Evolutionary conservation across 2,113 vertebrate genomes (phyloP).

Genomic region (Charadrius vociferus): DNA sequence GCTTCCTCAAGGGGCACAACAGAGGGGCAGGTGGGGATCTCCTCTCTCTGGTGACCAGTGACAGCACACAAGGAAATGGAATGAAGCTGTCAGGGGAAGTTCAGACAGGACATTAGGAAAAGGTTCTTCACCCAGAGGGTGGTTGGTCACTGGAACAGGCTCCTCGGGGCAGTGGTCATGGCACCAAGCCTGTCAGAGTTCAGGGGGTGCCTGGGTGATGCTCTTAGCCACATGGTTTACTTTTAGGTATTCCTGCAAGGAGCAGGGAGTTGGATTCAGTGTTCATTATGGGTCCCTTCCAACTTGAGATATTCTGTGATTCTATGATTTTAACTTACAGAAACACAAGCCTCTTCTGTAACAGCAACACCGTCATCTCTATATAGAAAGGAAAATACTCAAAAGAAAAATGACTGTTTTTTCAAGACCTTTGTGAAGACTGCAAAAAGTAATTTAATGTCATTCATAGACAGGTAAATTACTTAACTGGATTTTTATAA

Average conservation of each 20-base stretch:
- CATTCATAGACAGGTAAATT: background rate
- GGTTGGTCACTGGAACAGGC: accelerated
- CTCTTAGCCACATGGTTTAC: background rate
- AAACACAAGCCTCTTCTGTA: background rate
- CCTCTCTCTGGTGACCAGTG: background rate
- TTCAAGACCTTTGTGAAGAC: background rate
- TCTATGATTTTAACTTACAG: background rate
- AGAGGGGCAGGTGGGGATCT: background rate
- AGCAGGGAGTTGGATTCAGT: background rate
- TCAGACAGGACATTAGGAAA: background rate
- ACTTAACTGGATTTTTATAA: background rate
- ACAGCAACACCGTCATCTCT: background rate
- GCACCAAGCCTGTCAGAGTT: background rate
- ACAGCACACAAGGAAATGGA: background rate
- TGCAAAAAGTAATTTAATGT: background rate
- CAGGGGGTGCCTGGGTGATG: accelerated
- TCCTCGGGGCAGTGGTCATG: background rate
- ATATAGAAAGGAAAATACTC: background rate
- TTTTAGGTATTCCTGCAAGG: background rate
- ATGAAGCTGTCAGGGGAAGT: background rate
- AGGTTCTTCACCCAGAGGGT: background rate
- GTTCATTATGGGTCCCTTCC: background rate
- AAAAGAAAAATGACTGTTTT: background rate
- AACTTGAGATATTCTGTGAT: background rate
- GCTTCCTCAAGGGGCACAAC: accelerated